Percentiles rank a stretch among this genome's conserved stretches.
phyloP scores from a whole-genome alignment of 1,140 invertebrate genomes.

The Conopomorpha cramerella region DNA sequence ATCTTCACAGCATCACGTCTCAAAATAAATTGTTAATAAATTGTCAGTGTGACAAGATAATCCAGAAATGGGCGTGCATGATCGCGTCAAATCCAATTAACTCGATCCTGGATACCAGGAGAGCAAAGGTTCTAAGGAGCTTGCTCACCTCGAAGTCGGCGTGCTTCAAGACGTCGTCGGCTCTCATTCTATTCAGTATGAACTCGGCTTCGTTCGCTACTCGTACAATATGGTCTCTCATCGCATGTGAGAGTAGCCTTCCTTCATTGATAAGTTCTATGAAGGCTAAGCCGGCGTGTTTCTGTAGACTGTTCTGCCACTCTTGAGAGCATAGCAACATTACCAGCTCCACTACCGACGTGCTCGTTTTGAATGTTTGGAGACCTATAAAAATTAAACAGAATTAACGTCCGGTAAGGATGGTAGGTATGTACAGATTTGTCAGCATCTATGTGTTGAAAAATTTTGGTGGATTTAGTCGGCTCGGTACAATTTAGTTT shows the following conservation, averaged over 20 bases:
- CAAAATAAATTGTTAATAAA: no score
- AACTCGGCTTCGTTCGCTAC: slow-evolving; percentile 99
- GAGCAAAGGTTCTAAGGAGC: no score
- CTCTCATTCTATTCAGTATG: slow-evolving; percentile 97
- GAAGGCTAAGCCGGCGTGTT: slow-evolving; percentile 98
- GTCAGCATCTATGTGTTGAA: no score
- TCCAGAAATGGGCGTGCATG: no score
- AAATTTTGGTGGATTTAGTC: no score
- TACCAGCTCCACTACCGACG: slow-evolving; percentile 96
- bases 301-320: slow-evolving; percentile 99
- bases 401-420: no score
- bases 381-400: slow-evolving; percentile 67
- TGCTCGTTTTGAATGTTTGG: slow-evolving; percentile 95
- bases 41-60: no score
- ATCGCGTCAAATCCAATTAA: no score
- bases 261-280: slow-evolving; percentile 99
- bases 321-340: slow-evolving; percentile 99
- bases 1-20: no score
- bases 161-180: slow-evolving; percentile 98
- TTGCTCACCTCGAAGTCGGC: slow-evolving; percentile 94
- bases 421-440: no score
- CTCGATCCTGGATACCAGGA: no score
- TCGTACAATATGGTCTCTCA: slow-evolving; percentile 98
- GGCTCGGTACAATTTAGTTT: no score
- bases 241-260: slow-evolving; percentile 94